These are phyloP conservation scores for Thyatira batis DNA, from an alignment of 2,888 invertebrate species.

Conservation along the genomic window DNA sequence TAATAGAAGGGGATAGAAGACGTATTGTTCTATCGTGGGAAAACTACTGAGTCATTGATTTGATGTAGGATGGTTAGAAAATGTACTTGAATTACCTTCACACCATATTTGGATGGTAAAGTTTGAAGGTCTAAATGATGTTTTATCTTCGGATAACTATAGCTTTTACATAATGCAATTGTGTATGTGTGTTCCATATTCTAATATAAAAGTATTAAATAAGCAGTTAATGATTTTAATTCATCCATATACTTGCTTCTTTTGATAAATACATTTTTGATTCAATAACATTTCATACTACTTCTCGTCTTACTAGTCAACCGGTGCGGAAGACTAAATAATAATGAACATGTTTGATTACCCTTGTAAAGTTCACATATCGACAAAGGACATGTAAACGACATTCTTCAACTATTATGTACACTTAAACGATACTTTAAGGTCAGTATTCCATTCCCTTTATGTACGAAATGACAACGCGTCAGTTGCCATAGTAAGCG, in stretches of 20 bases:
- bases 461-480: background rate
- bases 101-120: conserved; percentile 19
- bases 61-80: conserved; percentile 32
- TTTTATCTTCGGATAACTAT: background rate
- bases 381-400: background rate
- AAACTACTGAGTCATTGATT: conserved; percentile 55
- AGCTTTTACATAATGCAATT: too few species aligned
- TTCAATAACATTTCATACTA: too few species aligned
- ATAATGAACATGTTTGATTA: background rate
- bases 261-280: too few species aligned
- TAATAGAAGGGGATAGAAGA: conserved; percentile 27
- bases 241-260: too few species aligned
- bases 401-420: conserved; percentile 1
- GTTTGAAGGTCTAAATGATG: conserved; percentile 5
- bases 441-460: background rate
- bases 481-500: too few species aligned
- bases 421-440: conserved; percentile 3
- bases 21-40: conserved; percentile 62
- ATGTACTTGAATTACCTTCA: conserved; percentile 18
- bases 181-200: too few species aligned
- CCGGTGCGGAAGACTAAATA: too few species aligned
- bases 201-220: too few species aligned
- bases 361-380: background rate
- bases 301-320: too few species aligned
- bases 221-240: too few species aligned